phyloP scores from a whole-genome alignment of 2,113 vertebrate species.

The Mesocricetus auratus region DNA sequence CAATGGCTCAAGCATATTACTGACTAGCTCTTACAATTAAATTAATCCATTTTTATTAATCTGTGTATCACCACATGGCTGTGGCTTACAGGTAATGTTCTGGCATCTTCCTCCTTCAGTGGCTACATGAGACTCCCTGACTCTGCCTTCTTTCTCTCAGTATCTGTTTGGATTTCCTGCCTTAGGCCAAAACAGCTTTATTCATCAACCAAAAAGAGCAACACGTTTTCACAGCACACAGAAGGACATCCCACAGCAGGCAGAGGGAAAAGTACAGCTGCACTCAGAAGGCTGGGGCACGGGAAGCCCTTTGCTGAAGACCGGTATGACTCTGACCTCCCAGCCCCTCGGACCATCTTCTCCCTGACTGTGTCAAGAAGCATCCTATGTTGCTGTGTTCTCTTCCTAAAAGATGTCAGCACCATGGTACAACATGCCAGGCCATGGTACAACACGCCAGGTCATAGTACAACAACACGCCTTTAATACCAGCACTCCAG shows the following conservation, averaged over 20 bases:
- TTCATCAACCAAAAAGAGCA: too few relatives aligned
- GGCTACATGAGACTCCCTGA: too few relatives aligned
- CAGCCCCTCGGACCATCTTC: neutral
- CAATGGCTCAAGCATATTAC: too few relatives aligned
- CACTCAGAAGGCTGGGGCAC: neutral
- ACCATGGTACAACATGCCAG: neutral
- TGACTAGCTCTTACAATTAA: too few relatives aligned
- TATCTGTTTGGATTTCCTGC: too few relatives aligned
- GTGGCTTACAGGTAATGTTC: too few relatives aligned
- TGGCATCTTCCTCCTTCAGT: too few relatives aligned
- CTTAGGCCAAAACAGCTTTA: too few relatives aligned
- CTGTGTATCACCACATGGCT: too few relatives aligned
- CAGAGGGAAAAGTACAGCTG: neutral
- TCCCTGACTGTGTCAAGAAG: neutral
- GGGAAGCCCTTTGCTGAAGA: neutral
- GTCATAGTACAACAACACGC: neutral
- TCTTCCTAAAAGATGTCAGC: neutral
- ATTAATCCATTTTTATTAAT: too few relatives aligned
- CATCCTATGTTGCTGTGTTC: neutral
- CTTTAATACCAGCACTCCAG: neutral
- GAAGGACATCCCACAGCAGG: neutral
- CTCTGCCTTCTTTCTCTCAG: too few relatives aligned
- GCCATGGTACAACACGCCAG: neutral
- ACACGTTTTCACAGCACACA: too few relatives aligned
- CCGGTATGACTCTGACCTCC: neutral